A percentile compares a stretch with the other conserved stretches of the same genome.
Evolutionary conservation across 2,888 invertebrate species (phyloP).

Genomic region (Drosophila kuntzei): DNA sequence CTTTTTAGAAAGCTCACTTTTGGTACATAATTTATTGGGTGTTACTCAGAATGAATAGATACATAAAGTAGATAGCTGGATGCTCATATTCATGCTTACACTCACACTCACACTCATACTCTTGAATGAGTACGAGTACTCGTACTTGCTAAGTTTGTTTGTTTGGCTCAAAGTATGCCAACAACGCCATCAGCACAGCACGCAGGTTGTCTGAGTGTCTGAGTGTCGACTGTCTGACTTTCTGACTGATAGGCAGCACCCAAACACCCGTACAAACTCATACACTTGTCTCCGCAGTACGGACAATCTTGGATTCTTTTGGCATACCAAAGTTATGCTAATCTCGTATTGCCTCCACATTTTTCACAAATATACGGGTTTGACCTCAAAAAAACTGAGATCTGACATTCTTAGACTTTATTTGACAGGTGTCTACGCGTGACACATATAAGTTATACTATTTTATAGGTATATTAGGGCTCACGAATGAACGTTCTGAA

Average conservation of each 20-base stretch:
- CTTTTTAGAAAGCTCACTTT: constrained; percentile 72
- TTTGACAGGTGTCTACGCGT: constrained; percentile 37
- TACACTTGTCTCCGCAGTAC: neutral
- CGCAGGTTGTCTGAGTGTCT: constrained; percentile 33
- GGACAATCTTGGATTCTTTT: constrained; percentile 16
- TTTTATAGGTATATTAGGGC: neutral
- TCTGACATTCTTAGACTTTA: constrained; percentile 28
- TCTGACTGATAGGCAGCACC: constrained; percentile 28
- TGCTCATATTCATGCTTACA: constrained; percentile 20
- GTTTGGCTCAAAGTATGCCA: constrained; percentile 48
- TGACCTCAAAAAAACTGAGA: constrained; percentile 49
- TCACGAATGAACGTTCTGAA: neutral
- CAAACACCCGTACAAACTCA: constrained; percentile 22
- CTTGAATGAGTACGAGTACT: constrained; percentile 15
- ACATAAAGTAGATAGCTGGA: constrained; percentile 42
- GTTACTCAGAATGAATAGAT: constrained; percentile 72
- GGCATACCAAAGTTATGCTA: constrained; percentile 47
- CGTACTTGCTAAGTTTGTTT: constrained; percentile 18
- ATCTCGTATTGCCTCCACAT: constrained; percentile 32
- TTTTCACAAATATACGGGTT: constrained; percentile 50
- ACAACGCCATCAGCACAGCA: constrained; percentile 38
- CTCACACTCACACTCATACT: constrained; percentile 12
- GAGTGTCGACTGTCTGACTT: constrained; percentile 1
- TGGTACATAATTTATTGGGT: constrained; percentile 77
- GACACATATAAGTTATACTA: constrained; percentile 42